Evolutionary conservation across 1,140 invertebrate species (phyloP), one percentile per base, ranked within the genome.

Genomic region (Bombus waltoni): DNA sequence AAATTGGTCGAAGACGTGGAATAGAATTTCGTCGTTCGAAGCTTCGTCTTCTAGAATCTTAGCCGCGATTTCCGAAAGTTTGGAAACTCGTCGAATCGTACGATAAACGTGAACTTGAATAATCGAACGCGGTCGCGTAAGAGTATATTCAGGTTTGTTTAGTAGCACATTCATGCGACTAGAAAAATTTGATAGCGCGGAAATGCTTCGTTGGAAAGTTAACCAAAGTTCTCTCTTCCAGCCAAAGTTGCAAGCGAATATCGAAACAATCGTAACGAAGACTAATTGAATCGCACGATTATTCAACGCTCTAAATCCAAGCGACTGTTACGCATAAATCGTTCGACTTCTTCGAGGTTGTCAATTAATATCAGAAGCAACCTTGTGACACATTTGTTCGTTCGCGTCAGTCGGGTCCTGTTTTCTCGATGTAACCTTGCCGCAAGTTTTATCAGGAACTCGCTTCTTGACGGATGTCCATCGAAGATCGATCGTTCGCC

Each of bases 401-500:
- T n/a, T n/a, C 59, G 28, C 59, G 59, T 62, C 10, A 62, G 59
- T n/a, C 59, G 10, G 59, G 28, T 65, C 11, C 62, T n/a, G 62
- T 66, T 8, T 32, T 18, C 5, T 32, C n/a, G n/a, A 8, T 6
- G n/a, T n/a, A 62, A 62, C 59, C 57, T 81, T 59, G 59, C 32
- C 35, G 32, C 59, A 65, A 59, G 66, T 84, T 89, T 85, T 22
- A 87, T 89, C 87, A 78, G 76, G 47, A 81, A 53, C 47, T 53
- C 47, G 47, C 47, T 53, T 22, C 47, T 53, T 18, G 47, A 87
- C 72, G 40, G 83, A 81, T 35, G 81, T 85, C 68, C 47, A 47
- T 62, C 66, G 87, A 59, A 89, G 87, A 89, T 84, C 81, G 68
- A 89, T 85, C 28, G 35, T n/a, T 47, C 65, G 28, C 8, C 35